phyloP scores from a whole-genome alignment of 2,888 invertebrate species.

The Drosophila recens region DNA sequence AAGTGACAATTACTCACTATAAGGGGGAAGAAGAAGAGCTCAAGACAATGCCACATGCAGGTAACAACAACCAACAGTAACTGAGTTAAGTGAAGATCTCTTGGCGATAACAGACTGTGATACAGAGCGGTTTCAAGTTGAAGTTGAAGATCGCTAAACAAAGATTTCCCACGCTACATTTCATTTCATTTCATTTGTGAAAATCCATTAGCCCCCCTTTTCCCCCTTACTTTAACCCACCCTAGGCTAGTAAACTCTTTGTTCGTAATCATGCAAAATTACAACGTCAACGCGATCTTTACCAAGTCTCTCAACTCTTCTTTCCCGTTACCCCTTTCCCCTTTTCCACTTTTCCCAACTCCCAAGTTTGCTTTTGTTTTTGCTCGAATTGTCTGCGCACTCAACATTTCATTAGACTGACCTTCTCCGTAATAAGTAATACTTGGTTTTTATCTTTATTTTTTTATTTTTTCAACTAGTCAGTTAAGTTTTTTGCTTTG shows the following conservation, averaged over 20 bases:
- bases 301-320: slow-evolving; percentile 1
- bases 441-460: slow-evolving; percentile 8
- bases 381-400: slow-evolving; percentile 28
- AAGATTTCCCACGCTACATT: slow-evolving; percentile 68
- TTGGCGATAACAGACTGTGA: slow-evolving; percentile 8
- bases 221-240: neutral
- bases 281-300: slow-evolving; percentile 64
- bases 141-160: slow-evolving; percentile 22
- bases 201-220: slow-evolving; percentile 9
- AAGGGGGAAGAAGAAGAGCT: slow-evolving; percentile 4
- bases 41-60: slow-evolving; percentile 17
- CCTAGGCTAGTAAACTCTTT: slow-evolving; percentile 24
- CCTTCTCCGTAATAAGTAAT: slow-evolving; percentile 40
- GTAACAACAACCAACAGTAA: slow-evolving; percentile 7
- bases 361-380: slow-evolving; percentile 31
- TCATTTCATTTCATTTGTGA: slow-evolving; percentile 49
- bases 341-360: neutral
- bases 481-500: slow-evolving; percentile 37
- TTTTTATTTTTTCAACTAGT: slow-evolving; percentile 26
- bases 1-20: slow-evolving; percentile 51
- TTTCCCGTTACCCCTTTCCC: neutral
- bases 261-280: slow-evolving; percentile 67
- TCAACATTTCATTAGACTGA: slow-evolving; percentile 55
- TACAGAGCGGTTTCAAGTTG: slow-evolving; percentile 7
- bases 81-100: neutral